Evolutionary conservation across 2,113 vertebrate genomes (phyloP).

Genomic region (Mustela lutreola): DNA sequence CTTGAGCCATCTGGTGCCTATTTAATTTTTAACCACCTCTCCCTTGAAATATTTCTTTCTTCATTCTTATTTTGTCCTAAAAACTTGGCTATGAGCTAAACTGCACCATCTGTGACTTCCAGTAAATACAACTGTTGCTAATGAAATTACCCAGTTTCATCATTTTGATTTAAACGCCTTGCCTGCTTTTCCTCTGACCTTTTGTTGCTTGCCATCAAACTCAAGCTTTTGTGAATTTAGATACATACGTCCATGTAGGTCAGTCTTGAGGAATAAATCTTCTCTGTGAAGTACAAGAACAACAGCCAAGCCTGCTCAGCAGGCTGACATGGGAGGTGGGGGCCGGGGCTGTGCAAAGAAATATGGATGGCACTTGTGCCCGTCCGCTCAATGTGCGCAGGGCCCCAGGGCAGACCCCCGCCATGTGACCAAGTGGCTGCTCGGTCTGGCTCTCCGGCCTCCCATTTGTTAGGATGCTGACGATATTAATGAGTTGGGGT

Average conservation of each 20-base stretch:
- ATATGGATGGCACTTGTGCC: conserved; percentile 89
- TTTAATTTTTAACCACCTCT: conserved; percentile 94
- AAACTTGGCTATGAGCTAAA: conserved; percentile 93
- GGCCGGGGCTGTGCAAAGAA: conserved; percentile 87
- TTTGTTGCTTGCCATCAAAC: conserved; percentile 95
- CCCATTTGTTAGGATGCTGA: conserved; percentile 91
- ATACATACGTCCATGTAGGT: conserved; percentile 97
- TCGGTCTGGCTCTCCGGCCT: conserved; percentile 88
- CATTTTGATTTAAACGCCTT: conserved; percentile 96
- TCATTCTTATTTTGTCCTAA: conserved; percentile 92
- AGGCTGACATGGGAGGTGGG: conserved; percentile 91
- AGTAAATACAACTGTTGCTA: conserved; percentile 98
- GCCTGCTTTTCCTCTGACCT: conserved; percentile 96
- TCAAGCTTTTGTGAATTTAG: conserved; percentile 95
- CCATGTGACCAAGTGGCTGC: conserved; percentile 93
- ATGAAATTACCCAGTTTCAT: conserved; percentile 98
- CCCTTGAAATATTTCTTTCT: conserved; percentile 92
- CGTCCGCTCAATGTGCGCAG: conserved; percentile 90
- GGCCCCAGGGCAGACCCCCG: conserved; percentile 93
- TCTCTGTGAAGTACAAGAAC: conserved; percentile 90
- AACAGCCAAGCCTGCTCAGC: conserved; percentile 93
- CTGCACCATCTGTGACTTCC: conserved; percentile 95
- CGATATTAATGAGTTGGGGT: conserved; percentile 87
- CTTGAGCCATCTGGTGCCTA: conserved; percentile 91
- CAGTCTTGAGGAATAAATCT: conserved; percentile 98